phyloP scores from a whole-genome alignment of 2,113 vertebrate genomes.

The Tragelaphus imberbis region DNA sequence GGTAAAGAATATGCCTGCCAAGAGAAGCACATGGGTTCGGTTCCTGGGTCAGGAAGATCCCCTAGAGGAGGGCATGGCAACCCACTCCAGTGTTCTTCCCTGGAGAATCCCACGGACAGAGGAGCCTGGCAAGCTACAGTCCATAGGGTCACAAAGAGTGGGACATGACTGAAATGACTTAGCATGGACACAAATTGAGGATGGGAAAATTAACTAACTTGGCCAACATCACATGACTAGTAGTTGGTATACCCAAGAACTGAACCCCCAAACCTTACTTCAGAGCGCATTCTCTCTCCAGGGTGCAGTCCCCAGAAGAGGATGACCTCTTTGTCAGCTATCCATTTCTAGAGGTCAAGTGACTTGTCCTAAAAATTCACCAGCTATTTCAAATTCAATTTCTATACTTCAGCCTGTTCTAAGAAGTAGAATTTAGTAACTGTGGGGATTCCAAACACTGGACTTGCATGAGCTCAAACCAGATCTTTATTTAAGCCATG shows the following conservation, averaged over 20 bases:
- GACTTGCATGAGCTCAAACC: background rate
- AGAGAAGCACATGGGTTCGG: background rate
- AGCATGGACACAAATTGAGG: background rate
- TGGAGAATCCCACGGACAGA: background rate
- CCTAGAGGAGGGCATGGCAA: background rate
- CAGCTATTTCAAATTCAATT: background rate
- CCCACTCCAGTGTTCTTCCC: background rate
- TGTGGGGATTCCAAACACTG: background rate
- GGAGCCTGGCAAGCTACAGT: background rate
- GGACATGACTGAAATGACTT: background rate
- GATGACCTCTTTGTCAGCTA: background rate
- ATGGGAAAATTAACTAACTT: background rate
- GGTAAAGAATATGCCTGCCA: background rate
- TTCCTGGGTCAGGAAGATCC: background rate
- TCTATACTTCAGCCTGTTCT: background rate
- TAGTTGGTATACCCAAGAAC: background rate
- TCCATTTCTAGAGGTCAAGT: background rate
- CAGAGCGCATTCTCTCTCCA: background rate
- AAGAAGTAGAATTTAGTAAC: background rate
- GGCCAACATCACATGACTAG: background rate
- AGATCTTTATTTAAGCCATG: background rate
- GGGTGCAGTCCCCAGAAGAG: background rate
- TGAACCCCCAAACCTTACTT: background rate
- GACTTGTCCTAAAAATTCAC: background rate
- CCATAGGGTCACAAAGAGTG: background rate